Evolutionary conservation across 2,113 vertebrate genomes (phyloP), one percentile per base, ranked within the genome.

Genomic region (Daphoenositta chrysoptera): DNA sequence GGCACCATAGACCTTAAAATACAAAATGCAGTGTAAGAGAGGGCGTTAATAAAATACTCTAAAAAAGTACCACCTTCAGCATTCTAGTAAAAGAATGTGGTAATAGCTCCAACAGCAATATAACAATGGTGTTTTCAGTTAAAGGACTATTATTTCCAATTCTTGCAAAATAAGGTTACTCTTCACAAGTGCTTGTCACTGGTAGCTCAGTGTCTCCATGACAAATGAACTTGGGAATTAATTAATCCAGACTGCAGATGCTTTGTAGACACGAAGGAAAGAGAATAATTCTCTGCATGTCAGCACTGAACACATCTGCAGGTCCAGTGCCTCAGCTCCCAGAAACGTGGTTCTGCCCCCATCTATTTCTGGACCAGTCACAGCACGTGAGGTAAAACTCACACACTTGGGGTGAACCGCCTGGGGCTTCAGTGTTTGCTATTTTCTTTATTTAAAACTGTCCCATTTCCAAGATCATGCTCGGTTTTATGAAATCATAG

Each of bases 1-100:
- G 99, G 98, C 50, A 99, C 99, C 98, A 98, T 98, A 50, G 99
- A 99, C 97, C 99, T 99, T 80, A 83, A 88, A 65, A 82, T 10
- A 73, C 5, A 70, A 89, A 61, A 87, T 13, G 35, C 17, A 79
- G 42, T 68, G 66, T 39, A 60, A 64, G 48, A 64, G 31, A 91
- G 15, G n/a, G 16, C 6, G 20, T 31, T 37, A 71, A 75, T 77
- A 70, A 78, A 51, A 82, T 31, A 53, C 26, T 69, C 42, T 15
- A 23, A 47, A n/a, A 60, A 47, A 42, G 16, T 30, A 83, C 17
- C 60, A 48, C 20, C 11, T 71, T 90, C 42, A 77, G 33, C 39
- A 35, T 70, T 58, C 26, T 42, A 53, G 7, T 26, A 69, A 61
- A 92, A 93, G 16, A 47, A 88, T 4, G 27, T 19, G 39, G 18